These are phyloP conservation scores for Calephelis nemesis DNA, from an alignment of 1,140 invertebrate species.

Conservation along the genomic window DNA sequence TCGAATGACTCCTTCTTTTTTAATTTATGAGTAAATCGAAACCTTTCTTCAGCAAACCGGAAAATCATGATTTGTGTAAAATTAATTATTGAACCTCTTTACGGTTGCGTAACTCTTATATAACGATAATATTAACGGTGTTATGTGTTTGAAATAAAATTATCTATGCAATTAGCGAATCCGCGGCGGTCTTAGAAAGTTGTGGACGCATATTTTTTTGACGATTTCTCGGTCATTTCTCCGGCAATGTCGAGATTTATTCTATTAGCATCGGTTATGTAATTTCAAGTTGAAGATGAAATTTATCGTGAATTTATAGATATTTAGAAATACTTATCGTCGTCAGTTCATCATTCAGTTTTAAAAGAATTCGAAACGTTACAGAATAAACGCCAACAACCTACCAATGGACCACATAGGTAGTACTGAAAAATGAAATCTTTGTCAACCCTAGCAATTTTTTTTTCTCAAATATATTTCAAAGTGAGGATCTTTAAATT, in stretches of 20 bases:
- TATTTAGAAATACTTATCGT: no score
- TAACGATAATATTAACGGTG: conserved; percentile 17
- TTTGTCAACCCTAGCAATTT: no score
- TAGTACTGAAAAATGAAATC: no score
- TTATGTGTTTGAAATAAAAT: conserved; percentile 18
- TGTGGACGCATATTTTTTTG: not conserved
- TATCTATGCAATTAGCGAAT: conserved; percentile 16
- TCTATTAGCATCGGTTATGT: conserved; percentile 7
- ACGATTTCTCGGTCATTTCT: conserved; percentile 11
- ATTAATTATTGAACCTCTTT: conserved; percentile 17
- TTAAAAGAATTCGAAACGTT: no score
- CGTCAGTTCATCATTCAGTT: no score
- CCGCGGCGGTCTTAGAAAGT: conserved; percentile 8
- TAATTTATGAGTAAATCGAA: no score
- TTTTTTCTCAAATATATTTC: no score
- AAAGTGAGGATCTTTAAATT: no score
- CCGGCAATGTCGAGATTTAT: conserved; percentile 6
- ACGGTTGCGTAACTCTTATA: conserved; percentile 10
- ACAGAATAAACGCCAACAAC: no score
- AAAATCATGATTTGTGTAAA: conserved; percentile 14
- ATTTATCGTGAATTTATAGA: not conserved
- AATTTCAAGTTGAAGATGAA: conserved; percentile 4
- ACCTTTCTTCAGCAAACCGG: conserved; percentile 15
- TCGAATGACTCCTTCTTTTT: no score
- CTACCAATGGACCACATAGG: no score